phyloP scores from a whole-genome alignment of 2,797 vertebrate species.

The Fringilla coelebs region DNA sequence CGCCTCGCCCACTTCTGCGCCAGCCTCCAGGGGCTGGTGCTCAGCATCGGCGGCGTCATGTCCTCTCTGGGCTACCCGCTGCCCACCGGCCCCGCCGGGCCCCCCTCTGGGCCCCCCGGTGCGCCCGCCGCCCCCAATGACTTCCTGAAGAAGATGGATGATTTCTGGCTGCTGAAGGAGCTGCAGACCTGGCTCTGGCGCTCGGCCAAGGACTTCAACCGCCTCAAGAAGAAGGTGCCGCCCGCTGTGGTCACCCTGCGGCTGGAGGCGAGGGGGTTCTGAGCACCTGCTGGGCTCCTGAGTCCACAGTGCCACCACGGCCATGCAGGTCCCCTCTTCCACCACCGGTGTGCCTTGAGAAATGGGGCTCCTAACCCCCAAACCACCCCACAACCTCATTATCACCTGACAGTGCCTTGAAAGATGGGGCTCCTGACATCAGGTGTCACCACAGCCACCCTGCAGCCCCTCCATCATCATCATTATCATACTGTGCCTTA shows the following conservation, averaged over 20 bases:
- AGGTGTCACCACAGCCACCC: background rate
- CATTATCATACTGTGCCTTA: background rate
- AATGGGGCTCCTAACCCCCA: background rate
- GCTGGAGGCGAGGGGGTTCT: conserved; percentile 73
- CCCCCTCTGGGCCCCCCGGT: conserved; percentile 24
- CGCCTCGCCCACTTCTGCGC: conserved; percentile 92
- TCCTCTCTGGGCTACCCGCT: conserved; percentile 86
- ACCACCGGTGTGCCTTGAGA: background rate
- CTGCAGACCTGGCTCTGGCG: conserved; percentile 97
- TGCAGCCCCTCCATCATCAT: background rate
- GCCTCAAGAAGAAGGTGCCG: conserved; percentile 87
- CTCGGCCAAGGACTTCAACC: conserved; percentile 95
- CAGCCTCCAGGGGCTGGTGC: conserved; percentile 90
- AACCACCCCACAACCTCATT: background rate
- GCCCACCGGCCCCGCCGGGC: conserved; percentile 43
- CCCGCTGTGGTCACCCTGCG: conserved; percentile 68
- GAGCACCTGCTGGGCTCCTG: background rate
- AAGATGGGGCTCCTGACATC: background rate
- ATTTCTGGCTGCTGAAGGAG: conserved; percentile 95
- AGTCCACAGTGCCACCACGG: background rate
- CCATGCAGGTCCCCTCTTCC: background rate
- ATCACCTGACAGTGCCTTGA: background rate
- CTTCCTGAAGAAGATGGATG: conserved; percentile 94
- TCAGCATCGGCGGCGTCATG: conserved; percentile 93
- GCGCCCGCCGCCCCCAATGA: conserved; percentile 75